Conservation (phyloP, 2,888 invertebrate genomes). For the Chelonus formosanus region DNA sequence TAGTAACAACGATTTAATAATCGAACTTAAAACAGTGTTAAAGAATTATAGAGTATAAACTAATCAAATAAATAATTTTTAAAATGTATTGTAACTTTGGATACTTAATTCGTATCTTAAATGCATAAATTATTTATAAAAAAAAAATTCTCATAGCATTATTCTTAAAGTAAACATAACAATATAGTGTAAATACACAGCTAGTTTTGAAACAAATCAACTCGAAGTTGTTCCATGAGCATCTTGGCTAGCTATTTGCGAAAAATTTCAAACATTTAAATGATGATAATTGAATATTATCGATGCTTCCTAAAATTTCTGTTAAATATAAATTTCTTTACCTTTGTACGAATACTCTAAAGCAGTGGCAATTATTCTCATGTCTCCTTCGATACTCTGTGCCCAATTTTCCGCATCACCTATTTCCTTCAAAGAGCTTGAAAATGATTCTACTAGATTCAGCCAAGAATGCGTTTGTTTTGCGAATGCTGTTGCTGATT, state of each 20-base stretch:
- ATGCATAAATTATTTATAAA: too few relatives aligned
- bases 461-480: slow-evolving; percentile 98
- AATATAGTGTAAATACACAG: not conserved
- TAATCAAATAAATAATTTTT: too few relatives aligned
- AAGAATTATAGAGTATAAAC: too few relatives aligned
- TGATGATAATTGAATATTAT: not conserved
- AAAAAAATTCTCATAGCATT: too few relatives aligned
- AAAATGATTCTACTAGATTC: slow-evolving; percentile 87
- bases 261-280: slow-evolving; percentile 31
- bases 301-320: too few relatives aligned
- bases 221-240: slow-evolving; percentile 38
- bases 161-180: too few relatives aligned
- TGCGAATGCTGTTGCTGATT: slow-evolving; percentile 92
- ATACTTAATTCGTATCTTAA: too few relatives aligned
- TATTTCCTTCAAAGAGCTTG: slow-evolving; percentile 90
- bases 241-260: slow-evolving; percentile 52
- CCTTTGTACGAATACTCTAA: slow-evolving; percentile 93
- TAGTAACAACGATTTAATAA: too few relatives aligned
- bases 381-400: slow-evolving; percentile 93
- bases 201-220: not conserved
- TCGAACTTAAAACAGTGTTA: too few relatives aligned
- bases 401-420: slow-evolving; percentile 99
- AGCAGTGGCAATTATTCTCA: slow-evolving; percentile 90
- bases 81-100: too few relatives aligned
- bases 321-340: slow-evolving; percentile 32